Conservation (phyloP, 92 coral and sea anemone species). For the Hydrozoanthus gracilis region DNA sequence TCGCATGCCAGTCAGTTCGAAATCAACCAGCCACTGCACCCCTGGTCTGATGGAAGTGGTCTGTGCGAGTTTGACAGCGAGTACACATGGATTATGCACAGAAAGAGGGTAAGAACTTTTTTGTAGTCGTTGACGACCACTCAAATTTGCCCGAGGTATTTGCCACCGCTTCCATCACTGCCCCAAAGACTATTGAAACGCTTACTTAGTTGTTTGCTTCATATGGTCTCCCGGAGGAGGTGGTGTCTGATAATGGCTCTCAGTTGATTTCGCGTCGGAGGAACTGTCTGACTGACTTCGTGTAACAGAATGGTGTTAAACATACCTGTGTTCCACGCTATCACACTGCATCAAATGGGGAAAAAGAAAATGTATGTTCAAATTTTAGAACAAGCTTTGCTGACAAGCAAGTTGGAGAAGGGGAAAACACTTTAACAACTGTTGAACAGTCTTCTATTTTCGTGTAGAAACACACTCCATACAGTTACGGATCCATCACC, state of each 20-base stretch:
- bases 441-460: neutral
- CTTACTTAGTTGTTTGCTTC: neutral
- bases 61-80: constrained; percentile 26
- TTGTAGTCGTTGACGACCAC: constrained; percentile 42
- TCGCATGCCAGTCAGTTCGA: constrained; percentile 3
- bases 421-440: neutral
- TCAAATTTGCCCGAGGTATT: constrained; percentile 49
- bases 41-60: constrained; percentile 53
- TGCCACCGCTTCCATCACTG: constrained; percentile 18
- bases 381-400: neutral
- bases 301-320: neutral
- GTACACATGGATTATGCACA: constrained; percentile 46
- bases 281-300: neutral
- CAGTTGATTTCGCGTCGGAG: neutral
- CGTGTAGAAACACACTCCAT: neutral
- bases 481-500: neutral
- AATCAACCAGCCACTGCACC: constrained; percentile 26
- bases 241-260: constrained; percentile 18
- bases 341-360: constrained; percentile 20
- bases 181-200: constrained; percentile 5
- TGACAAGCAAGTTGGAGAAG: neutral
- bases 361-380: neutral
- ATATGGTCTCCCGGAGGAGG: neutral
- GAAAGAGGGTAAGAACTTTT: constrained; percentile 4
- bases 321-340: constrained; percentile 4